Evolutionary conservation across 2,888 invertebrate genomes (phyloP).

Genomic region (Elgonia sp.): DNA sequence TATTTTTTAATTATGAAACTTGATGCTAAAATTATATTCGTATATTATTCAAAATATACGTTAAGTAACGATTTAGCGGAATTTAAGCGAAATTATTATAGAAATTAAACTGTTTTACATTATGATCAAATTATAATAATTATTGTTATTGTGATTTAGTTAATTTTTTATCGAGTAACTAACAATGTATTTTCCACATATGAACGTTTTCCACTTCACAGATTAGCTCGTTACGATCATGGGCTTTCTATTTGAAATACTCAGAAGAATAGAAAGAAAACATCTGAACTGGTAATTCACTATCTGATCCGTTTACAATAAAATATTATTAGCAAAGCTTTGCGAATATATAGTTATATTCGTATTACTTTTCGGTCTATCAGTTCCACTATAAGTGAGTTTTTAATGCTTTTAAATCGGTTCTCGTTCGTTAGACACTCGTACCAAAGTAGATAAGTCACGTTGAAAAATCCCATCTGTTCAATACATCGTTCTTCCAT

Average conservation of each 20-base stretch:
- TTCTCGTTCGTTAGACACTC: constrained; percentile 52
- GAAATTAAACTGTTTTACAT: too few species aligned
- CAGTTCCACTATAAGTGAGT: constrained; percentile 19
- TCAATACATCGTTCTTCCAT: constrained; percentile 52
- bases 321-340: constrained; percentile 48
- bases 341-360: neutral
- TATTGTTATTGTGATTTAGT: too few species aligned
- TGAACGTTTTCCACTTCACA: neutral
- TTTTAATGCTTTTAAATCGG: constrained; percentile 51
- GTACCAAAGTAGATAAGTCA: constrained; percentile 36
- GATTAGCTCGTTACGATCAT: neutral
- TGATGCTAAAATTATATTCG: too few species aligned
- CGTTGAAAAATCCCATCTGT: constrained; percentile 48
- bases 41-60: too few species aligned
- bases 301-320: constrained; percentile 52
- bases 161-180: too few species aligned
- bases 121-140: too few species aligned
- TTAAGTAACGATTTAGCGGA: too few species aligned
- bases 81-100: too few species aligned
- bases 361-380: constrained; percentile 40
- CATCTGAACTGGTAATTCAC: constrained; percentile 25
- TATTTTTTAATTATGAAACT: too few species aligned
- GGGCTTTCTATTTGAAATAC: neutral
- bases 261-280: too few species aligned
- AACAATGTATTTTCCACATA: too few species aligned